Conservation (phyloP, 2,888 invertebrate species). For the Emmelina monodactyla region DNA sequence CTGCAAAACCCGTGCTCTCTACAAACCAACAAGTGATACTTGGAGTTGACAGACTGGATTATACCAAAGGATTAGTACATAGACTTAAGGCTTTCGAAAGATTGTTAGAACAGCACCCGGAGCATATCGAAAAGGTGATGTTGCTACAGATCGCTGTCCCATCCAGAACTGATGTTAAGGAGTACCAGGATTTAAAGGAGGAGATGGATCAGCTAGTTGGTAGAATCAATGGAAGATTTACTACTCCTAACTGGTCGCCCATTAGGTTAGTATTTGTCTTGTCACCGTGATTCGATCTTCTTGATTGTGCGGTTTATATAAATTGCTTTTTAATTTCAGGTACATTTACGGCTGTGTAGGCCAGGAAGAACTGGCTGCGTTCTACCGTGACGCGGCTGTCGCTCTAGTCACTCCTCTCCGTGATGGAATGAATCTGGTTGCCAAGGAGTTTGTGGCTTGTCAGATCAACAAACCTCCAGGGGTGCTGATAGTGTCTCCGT, state of each 20-base stretch:
- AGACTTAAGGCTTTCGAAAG: constrained; percentile 82
- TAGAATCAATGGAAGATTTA: constrained; percentile 86
- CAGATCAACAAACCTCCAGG: constrained; percentile 88
- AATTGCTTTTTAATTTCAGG: constrained; percentile 22
- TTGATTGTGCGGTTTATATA: background rate
- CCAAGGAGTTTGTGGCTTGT: constrained; percentile 92
- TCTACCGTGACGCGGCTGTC: constrained; percentile 86
- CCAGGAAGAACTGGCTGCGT: constrained; percentile 85
- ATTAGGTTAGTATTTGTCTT: constrained; percentile 67
- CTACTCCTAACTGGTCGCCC: constrained; percentile 92
- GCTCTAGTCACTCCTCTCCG: constrained; percentile 87
- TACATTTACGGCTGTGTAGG: constrained; percentile 90
- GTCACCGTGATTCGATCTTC: background rate
- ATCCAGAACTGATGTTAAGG: constrained; percentile 88
- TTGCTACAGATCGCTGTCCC: constrained; percentile 88
- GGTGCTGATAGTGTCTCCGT: constrained; percentile 87
- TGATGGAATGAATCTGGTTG: constrained; percentile 92
- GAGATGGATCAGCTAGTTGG: constrained; percentile 91
- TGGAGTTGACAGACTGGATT: constrained; percentile 89
- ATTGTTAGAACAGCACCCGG: constrained; percentile 82
- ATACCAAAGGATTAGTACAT: constrained; percentile 89
- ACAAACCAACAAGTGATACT: constrained; percentile 83
- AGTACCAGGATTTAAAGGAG: constrained; percentile 88
- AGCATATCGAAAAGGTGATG: constrained; percentile 83
- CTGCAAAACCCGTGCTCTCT: constrained; percentile 71